phyloP scores from a whole-genome alignment of 2,797 vertebrate species.

The Cynodonichthys magdalenae region DNA sequence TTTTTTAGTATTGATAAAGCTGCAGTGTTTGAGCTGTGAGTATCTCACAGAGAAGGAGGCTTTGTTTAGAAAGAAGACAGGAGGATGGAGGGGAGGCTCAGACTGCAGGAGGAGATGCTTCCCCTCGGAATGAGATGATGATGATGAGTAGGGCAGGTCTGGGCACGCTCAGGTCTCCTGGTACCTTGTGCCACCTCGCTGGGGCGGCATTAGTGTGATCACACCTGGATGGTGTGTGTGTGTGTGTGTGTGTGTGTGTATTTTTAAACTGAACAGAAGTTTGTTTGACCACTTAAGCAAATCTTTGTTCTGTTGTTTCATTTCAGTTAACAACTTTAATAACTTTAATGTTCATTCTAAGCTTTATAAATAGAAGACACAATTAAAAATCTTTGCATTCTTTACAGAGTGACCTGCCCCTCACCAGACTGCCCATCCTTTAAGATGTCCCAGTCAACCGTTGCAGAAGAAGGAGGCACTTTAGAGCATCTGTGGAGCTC shows the following conservation, averaged over 20 bases:
- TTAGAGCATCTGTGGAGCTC: conserved; percentile 97
- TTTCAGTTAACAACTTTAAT: too few species aligned
- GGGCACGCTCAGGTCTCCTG: conserved; percentile 72
- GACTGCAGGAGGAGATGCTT: conserved; percentile 44
- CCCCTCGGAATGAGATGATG: conserved; percentile 41
- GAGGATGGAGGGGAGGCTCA: conserved; percentile 45
- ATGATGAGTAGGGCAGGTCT: conserved; percentile 74
- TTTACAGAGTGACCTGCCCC: conserved; percentile 84
- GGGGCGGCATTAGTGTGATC: conserved; percentile 75
- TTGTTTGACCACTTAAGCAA: not conserved
- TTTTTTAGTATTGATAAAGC: not conserved
- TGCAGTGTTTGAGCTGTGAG: not conserved
- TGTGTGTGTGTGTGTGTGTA: conserved; percentile 6
- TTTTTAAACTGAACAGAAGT: not conserved
- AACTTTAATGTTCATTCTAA: not conserved
- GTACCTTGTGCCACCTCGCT: conserved; percentile 58
- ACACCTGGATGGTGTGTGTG: conserved; percentile 56
- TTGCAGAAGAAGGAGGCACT: conserved; percentile 88
- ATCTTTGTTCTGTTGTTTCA: not conserved
- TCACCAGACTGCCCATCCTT: conserved; percentile 71
- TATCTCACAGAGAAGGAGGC: not conserved
- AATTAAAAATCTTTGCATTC: not conserved
- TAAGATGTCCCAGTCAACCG: conserved; percentile 91
- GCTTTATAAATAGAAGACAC: not conserved
- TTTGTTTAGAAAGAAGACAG: conserved; percentile 24